Base-by-base conservation (phyloP, 2,888 invertebrate genomes). In the Brenthis ino region DNA sequence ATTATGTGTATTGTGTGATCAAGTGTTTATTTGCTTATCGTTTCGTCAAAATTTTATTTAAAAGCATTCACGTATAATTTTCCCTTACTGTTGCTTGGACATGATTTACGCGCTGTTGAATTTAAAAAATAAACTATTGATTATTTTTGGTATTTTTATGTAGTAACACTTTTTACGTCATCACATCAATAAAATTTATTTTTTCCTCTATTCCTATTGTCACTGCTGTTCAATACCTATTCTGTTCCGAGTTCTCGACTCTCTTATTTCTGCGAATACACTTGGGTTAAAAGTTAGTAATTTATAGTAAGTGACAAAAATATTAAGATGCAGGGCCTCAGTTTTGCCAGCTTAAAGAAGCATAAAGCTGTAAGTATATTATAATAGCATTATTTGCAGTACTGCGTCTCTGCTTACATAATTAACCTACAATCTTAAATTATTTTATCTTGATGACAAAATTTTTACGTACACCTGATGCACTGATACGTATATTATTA, bases 291-390 rank as follows among this genome's bases (percentile, higher is more conserved):
- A 33, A 13, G 33, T n/a, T 53, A 24, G 24, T 57, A 20, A 33
- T n/a, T 6, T 14, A 61, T 43, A 63, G 24, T 6, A 50, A 12
- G 63, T 64, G 57, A 43, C 3, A 54, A 55, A 47, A 63, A 68
- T 64, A 43, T 37, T 43, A 70, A 67, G 80, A 96, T 97, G 96
- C 95, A 96, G 86, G 97, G 97, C 74, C 82, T 96, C 79, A 94
- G 94, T 71, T 70, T 96, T 24, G 86, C 94, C 64, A 96, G 96
- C 80, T 86, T 97, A 72, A 96, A 95, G 84, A 96, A 95, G 85
- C 96, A 97, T 85, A 96, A 96, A 78, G 95, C 97, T 80, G 97
- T 97, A 93, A 95, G 96, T 94, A 80, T 64, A 67, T 57, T 67
- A 54, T 28, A 60, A 68, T 47, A 57, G 55, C 33, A 65, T 64